phyloP scores from a whole-genome alignment of 2,113 vertebrate species.

The Ceyx margarethae region DNA sequence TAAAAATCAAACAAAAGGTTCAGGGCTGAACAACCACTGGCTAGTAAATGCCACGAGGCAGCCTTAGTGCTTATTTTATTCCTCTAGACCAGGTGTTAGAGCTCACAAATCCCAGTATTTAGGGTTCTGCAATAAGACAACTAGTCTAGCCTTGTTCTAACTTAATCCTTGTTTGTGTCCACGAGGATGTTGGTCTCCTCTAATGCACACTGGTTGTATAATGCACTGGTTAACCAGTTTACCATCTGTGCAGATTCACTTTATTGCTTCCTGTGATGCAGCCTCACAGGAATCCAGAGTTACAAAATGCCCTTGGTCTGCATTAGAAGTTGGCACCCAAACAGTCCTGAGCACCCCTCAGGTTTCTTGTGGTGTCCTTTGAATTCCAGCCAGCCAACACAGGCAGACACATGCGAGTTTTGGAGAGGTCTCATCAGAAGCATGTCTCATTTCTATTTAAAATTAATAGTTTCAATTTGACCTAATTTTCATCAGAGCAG shows the following conservation, averaged over 20 bases:
- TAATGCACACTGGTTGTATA: background rate
- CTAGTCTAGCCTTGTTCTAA: background rate
- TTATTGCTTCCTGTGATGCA: conserved; percentile 31
- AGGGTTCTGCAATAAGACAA: background rate
- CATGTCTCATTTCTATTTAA: conserved; percentile 18
- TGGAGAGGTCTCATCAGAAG: conserved; percentile 35
- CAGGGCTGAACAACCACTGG: background rate
- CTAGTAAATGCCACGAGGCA: background rate
- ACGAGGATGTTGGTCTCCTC: background rate
- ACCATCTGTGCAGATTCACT: conserved; percentile 23
- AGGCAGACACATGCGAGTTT: conserved; percentile 43
- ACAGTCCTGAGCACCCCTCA: background rate
- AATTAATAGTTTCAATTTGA: conserved; percentile 15
- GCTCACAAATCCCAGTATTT: background rate
- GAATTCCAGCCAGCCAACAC: conserved; percentile 29
- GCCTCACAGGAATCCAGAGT: background rate
- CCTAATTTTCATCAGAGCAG: conserved; percentile 14
- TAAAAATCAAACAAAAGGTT: background rate
- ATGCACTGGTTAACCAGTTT: conserved; percentile 8
- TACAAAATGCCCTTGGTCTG: conserved; percentile 1
- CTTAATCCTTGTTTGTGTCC: background rate
- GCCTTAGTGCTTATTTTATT: background rate
- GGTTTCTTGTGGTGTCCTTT: conserved; percentile 32
- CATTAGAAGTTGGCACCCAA: conserved; percentile 12
- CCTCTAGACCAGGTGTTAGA: background rate